Base-by-base conservation (phyloP, 2,888 invertebrate species). In the Chirona hameri region DNA sequence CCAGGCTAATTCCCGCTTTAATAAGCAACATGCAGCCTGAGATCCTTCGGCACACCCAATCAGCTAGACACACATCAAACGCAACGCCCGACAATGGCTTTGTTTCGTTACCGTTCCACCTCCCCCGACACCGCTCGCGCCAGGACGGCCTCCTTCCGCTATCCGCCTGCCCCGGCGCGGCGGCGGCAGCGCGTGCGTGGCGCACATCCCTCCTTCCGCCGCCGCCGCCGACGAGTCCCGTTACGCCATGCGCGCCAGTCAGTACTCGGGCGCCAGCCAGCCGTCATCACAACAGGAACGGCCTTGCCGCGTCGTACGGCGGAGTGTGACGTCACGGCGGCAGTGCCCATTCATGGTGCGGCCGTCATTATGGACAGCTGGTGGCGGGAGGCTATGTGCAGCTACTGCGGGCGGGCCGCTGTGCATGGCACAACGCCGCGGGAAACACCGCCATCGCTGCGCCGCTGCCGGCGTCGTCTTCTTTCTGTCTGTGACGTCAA, bases 361-460 rank as follows among this genome's bases (percentile, higher is more conserved):
- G 69, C 27, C 39, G 52, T 1, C 15, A 12, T 52, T 52, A 52
- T 52, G 52, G 18, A 12, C 52, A 18, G 52, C 52, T 52, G 52
- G 52, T 52, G 52, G 52, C 12, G 27, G 27, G 14, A n/a, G 27
- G 29, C 9, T 69, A 69, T 69, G 69, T 1, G 27, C 69, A 29
- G 69, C 69, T 69, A 29, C 27, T 69, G 69, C 27, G 3, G 29
- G 29, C 10, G 14, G 29, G 69, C 69, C 15, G 69, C 27, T 15
- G 14, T 69, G 69, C 69, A 69, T 69, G 69, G 27, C 69, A 69
- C 69, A 69, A 69, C 69, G 69, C 69, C 69, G 27, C 69, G 69
- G 69, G 69, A 29, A 69, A 69, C 69, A 29, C 69, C 27, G 29
- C 52, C 15, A 15, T 18, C 0, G 60, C 60, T 4, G 27, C 69